These are phyloP conservation scores for Metopolophium dirhodum DNA, from an alignment of 1,140 invertebrate species.

Conservation along the genomic window DNA sequence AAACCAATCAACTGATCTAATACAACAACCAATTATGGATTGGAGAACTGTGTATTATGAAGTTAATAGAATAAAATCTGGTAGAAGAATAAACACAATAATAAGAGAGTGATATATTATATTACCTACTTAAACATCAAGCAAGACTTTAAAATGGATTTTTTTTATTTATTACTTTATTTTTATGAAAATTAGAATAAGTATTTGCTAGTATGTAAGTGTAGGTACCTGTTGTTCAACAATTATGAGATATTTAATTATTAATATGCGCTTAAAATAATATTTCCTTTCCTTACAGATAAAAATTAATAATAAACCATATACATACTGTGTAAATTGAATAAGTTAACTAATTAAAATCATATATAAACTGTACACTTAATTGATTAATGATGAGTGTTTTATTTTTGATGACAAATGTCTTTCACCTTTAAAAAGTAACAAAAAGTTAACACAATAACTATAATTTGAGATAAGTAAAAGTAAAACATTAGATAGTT, in stretches of 20 bases:
- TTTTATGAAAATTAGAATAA: not conserved
- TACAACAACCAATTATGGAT: not conserved
- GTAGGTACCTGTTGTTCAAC: not conserved
- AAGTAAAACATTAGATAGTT: not conserved
- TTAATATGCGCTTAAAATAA: not conserved
- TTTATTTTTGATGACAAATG: not conserved
- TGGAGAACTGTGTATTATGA: constrained; percentile 7
- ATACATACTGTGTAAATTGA: not conserved
- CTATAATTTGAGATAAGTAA: not conserved
- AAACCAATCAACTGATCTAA: no score
- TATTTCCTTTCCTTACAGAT: not conserved
- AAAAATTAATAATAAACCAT: not conserved
- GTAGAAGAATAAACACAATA: not conserved
- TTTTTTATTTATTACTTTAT: not conserved
- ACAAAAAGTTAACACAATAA: not conserved
- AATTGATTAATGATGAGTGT: not conserved
- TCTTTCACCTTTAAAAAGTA: not conserved
- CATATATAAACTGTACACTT: not conserved
- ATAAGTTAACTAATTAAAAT: not conserved
- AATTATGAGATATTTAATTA: not conserved
- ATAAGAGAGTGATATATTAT: not conserved
- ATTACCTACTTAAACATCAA: no score
- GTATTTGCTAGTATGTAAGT: no score
- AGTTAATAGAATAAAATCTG: not conserved
- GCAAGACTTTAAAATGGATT: no score